Evolutionary conservation across 2,888 invertebrate species (phyloP), one percentile per base, ranked within the genome.

Genomic region (Xestoiulus laeticollis): DNA sequence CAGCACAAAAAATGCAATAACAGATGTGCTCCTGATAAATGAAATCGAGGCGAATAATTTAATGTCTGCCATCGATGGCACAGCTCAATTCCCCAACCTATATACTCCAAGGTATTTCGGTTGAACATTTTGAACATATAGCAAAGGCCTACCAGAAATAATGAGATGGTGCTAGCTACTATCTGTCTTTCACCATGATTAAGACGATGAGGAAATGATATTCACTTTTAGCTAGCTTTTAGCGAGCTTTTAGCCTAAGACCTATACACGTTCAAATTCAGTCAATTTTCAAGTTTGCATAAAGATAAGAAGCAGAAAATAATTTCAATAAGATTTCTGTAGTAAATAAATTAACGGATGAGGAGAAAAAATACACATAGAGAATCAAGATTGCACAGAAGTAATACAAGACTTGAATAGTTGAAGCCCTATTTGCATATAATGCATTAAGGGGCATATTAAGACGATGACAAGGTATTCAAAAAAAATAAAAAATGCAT

Each of bases 381-480:
- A n/a, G n/a, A n/a, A n/a, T n/a, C 19, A n/a, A 59, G 53, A 59
- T 59, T 16, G 53, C n/a, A 5, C 53, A 10, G 43, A 10, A 43
- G 10, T 10, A 43, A 59, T n/a, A 59, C n/a, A 59, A 59, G 53
- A n/a, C n/a, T 59, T 19, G n/a, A n/a, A 59, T 59, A 59, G 16
- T 12, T 16, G 48, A 48, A 59, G n/a, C 53, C 53, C n/a, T 59
- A 59, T 59, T 59, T 59, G 53, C 53, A 59, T 59, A n/a, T 59
- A 59, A 59, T 59, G 53, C 53, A n/a, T 59, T 59, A n/a, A n/a
- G 53, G 53, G 53, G 53, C 53, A n/a, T 59, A 59, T 59, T 59
- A 59, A 59, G 53, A 59, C 53, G 53, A 59, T 59, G 53, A 59
- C 53, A 59, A 59, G 53, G 53, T 59, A n/a, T 59, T 16, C 1